A percentile compares a stretch with the other conserved stretches of the same genome.
These are phyloP conservation scores for Dendrolimus houi DNA, from an alignment of 2,888 invertebrate genomes.

Conservation along the genomic window DNA sequence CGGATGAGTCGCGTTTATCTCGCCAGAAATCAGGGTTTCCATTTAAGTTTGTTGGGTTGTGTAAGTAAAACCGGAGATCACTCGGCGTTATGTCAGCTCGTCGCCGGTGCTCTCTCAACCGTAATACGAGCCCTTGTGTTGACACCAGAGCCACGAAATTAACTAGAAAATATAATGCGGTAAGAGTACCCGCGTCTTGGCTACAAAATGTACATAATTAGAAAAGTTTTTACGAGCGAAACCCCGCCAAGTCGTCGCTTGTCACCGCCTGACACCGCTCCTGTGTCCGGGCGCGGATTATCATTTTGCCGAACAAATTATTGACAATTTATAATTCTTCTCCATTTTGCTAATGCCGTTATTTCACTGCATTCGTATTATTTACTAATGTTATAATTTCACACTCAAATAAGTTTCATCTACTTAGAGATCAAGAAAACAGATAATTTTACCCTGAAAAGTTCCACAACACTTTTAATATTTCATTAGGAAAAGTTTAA, in stretches of 20 bases:
- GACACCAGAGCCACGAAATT: conserved; percentile 57
- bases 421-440: too few relatives aligned
- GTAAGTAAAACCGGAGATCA: conserved; percentile 36
- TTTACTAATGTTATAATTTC: too few relatives aligned
- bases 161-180: conserved; percentile 66
- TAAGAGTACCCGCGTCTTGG: conserved; percentile 50
- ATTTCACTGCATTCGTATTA: too few relatives aligned
- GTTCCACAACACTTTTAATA: too few relatives aligned
- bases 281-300: conserved; percentile 60
- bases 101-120: conserved; percentile 18
- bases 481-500: too few relatives aligned
- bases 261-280: conserved; percentile 53
- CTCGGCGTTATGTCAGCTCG: conserved; percentile 26
- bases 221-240: conserved; percentile 71
- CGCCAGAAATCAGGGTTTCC: conserved; percentile 36
- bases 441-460: too few relatives aligned
- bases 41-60: conserved; percentile 48
- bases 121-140: conserved; percentile 24
- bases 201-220: conserved; percentile 74
- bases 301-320: conserved; percentile 62
- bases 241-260: conserved; percentile 56
- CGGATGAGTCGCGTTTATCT: conserved; percentile 32
- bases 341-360: not conserved
- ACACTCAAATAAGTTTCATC: too few relatives aligned
- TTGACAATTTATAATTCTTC: conserved; percentile 54